Base-by-base conservation (phyloP, 2,888 invertebrate species). In the Tipula lateralis region DNA sequence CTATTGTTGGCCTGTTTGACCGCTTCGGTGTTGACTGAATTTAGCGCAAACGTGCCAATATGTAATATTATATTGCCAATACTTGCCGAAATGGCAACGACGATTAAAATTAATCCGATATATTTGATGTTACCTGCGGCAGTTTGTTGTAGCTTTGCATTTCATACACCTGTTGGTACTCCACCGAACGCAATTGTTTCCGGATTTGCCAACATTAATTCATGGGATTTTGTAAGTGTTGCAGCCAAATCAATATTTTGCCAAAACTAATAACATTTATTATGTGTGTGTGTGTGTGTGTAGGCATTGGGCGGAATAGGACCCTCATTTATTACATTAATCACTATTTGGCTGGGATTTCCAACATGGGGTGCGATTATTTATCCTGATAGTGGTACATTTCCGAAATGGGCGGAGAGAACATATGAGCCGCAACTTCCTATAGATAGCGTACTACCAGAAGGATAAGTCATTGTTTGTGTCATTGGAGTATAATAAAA, bases 131-230 rank as follows among this genome's bases (percentile, higher is more conserved):
- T 97, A 87, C 97, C 98, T 0, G 96, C 96, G 0, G 93, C 97
- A 0, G 91, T 98, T 30, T 95, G 96, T 29, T 96, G 97, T 89
- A 97, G 97, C 84, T 97, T 96, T 91, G 97, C 96, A 9, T 96
- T 97, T 92, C 97, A 97, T 92, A 92, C 98, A 89, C 98, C 97
- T 0, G 97, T 98, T 13, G 97, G 97, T 83, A 98, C 98, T 0
- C 97, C 98, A 1, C 97, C 98, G 19, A 98, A 98, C 90, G 98
- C 98, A 2, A 96, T 99, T 85, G 97, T 96, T 0, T 96, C 96
- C 29, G 95, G 95, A 0, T 95, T 95, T 12, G 95, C 95, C 1
- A 93, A 94, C 87, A 96, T 96, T 90, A 93, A 93, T 86, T 95
- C 95, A 5, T 92, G 93, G 85, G 95, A 96, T 87, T 96, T 96